Conservation (phyloP, 2,888 invertebrate species). For the Allolobophora icterica region DNA sequence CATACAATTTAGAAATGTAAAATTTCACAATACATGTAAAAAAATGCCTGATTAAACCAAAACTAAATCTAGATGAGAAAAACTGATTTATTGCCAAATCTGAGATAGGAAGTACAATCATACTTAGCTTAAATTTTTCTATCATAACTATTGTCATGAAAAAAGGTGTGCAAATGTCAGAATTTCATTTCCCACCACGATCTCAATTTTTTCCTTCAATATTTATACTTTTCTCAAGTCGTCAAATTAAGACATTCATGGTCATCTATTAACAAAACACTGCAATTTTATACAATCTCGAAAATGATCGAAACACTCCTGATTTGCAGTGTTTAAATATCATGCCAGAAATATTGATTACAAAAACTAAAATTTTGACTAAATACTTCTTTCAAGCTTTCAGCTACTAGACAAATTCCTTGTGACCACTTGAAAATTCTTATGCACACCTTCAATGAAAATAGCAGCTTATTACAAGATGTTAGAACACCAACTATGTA, state of each 20-base stretch:
- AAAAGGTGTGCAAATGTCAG: not conserved
- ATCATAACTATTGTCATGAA: constrained; percentile 9
- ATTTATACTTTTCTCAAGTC: not conserved
- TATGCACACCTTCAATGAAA: not conserved
- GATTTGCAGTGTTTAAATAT: not conserved
- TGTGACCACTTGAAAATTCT: not conserved
- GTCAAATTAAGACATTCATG: not conserved
- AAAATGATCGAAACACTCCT: not conserved
- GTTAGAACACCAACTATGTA: constrained; percentile 1
- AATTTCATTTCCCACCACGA: not conserved
- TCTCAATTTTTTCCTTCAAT: not conserved
- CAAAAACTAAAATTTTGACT: not conserved
- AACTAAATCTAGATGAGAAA: constrained; percentile 14
- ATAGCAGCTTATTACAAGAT: not conserved
- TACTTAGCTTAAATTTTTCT: constrained; percentile 1
- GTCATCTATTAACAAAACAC: not conserved
- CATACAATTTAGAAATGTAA: not conserved
- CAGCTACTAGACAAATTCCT: not conserved
- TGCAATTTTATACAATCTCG: not conserved
- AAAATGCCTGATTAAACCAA: not conserved
- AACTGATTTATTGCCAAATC: not conserved
- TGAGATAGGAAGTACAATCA: not conserved
- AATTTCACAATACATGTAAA: not conserved
- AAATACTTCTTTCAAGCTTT: not conserved
- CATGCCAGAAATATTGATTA: not conserved